Evolutionary conservation across 2,113 vertebrate species (phyloP).

Genomic region (Cepphus grylle): DNA sequence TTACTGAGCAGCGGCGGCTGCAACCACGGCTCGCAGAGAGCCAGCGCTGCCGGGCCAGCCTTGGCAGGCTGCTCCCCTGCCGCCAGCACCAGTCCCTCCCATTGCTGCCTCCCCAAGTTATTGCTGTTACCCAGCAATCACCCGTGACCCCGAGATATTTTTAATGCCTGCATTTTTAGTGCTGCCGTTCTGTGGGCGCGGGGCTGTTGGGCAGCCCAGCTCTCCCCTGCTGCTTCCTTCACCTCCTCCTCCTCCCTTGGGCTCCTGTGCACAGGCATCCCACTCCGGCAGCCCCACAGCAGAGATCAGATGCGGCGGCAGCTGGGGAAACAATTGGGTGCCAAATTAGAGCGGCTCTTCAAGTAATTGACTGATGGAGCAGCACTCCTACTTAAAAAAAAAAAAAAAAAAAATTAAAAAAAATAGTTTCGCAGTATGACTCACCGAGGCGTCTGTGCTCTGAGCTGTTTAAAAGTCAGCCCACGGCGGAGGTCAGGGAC

Average conservation of each 20-base stretch:
- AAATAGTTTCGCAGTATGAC: neutral
- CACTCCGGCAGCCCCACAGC: conserved; percentile 35
- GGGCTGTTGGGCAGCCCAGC: neutral
- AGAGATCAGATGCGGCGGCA: conserved; percentile 38
- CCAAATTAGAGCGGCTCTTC: conserved; percentile 46
- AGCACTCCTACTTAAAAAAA: neutral
- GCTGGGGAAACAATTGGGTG: conserved; percentile 74
- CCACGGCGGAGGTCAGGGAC: neutral
- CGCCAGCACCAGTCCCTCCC: neutral
- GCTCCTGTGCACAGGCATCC: conserved; percentile 39
- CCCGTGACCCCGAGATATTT: neutral
- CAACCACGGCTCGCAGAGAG: neutral
- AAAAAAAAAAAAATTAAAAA: neutral
- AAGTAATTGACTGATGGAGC: conserved; percentile 62
- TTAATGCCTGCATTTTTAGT: neutral
- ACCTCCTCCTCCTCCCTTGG: conserved; percentile 16
- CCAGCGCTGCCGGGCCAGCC: neutral
- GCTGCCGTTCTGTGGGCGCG: neutral
- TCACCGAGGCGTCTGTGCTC: neutral
- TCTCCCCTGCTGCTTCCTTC: neutral
- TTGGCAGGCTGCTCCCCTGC: neutral
- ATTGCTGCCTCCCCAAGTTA: neutral
- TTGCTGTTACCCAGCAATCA: neutral
- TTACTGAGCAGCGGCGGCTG: neutral
- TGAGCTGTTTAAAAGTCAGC: conserved; percentile 4